Evolutionary conservation across 2,797 vertebrate genomes (phyloP).

Genomic region (Naso thynnoides): DNA sequence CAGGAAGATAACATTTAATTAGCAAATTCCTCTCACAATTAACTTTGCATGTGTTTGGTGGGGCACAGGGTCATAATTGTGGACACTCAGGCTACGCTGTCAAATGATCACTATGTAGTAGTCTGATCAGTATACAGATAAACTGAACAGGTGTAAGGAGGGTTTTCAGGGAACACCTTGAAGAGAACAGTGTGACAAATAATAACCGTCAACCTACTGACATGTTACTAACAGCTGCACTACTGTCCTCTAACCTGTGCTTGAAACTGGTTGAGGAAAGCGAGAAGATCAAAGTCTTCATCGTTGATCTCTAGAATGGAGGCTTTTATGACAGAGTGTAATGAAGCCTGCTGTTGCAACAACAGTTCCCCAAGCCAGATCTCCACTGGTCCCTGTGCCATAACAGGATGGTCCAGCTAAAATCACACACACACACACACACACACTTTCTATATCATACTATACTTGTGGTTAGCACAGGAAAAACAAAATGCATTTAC

Average conservation of each 20-base stretch:
- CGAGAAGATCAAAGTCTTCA: slow-evolving; percentile 84
- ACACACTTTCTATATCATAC: slow-evolving; percentile 7
- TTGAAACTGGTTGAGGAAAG: slow-evolving; percentile 86
- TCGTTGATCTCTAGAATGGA: slow-evolving; percentile 87
- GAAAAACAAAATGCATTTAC: slow-evolving; percentile 9
- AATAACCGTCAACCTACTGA: neutral
- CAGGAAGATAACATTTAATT: neutral
- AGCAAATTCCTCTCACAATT: neutral
- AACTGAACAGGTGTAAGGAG: neutral
- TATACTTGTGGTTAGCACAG: neutral
- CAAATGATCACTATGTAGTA: no score
- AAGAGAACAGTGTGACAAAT: neutral
- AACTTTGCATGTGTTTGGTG: no score
- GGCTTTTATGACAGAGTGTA: slow-evolving; percentile 85
- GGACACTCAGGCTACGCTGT: no score
- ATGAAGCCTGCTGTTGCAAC: slow-evolving; percentile 84
- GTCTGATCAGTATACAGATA: no score
- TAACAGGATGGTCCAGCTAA: slow-evolving; percentile 76
- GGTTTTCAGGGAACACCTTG: neutral
- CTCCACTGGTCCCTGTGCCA: slow-evolving; percentile 88
- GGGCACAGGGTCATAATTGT: no score
- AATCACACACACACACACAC: slow-evolving; percentile 41
- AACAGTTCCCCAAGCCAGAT: slow-evolving; percentile 90
- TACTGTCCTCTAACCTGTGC: slow-evolving; percentile 55
- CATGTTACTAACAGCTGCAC: neutral